Conservation (phyloP, 1,140 invertebrate genomes). For the Acromyrmex heyeri region DNA sequence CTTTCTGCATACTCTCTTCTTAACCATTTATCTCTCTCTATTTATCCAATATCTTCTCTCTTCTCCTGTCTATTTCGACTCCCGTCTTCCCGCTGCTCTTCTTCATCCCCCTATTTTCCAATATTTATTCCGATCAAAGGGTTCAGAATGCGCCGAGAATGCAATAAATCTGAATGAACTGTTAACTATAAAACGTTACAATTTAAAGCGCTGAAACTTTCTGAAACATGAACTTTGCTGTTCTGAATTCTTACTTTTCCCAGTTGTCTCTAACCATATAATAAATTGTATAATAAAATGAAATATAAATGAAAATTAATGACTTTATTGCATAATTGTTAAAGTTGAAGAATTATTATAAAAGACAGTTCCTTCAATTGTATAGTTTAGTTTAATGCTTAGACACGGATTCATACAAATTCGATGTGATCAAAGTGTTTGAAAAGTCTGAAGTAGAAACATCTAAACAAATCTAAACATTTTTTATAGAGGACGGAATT, state of each 20-base stretch:
- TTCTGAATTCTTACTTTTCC: constrained; percentile 22
- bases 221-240: neutral
- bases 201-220: neutral
- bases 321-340: neutral
- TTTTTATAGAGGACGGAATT: neutral
- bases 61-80: neutral
- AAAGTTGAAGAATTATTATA: neutral
- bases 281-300: neutral
- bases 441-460: neutral
- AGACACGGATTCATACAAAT: constrained; percentile 10
- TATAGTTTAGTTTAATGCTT: constrained; percentile 20
- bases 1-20: neutral
- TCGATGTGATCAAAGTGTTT: constrained; percentile 30
- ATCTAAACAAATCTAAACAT: neutral
- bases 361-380: neutral
- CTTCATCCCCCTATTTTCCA: constrained; percentile 36
- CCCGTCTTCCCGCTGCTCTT: neutral
- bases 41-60: neutral
- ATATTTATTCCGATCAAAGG: constrained; percentile 4
- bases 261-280: neutral
- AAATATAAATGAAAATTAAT: constrained; percentile 12
- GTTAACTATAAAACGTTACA: neutral
- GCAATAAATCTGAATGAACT: constrained; percentile 11
- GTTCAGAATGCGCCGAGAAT: constrained; percentile 8
- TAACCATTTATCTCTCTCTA: constrained; percentile 32